These are phyloP conservation scores for Carollia perspicillata DNA, from an alignment of 2,113 vertebrate genomes.

Conservation along the genomic window DNA sequence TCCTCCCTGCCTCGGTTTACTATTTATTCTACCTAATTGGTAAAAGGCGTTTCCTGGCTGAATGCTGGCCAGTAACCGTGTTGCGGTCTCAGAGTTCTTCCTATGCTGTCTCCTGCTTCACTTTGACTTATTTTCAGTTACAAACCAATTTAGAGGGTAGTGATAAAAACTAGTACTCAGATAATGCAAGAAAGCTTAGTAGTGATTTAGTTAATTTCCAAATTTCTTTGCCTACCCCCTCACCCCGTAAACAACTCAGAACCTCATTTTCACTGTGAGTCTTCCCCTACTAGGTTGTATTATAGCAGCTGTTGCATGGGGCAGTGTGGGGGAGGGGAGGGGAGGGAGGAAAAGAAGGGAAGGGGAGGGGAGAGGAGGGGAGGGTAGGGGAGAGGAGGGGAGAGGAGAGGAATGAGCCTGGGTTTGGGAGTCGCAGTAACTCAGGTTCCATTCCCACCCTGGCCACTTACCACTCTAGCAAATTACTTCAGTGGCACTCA, in stretches of 20 bases:
- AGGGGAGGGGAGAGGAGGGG: neutral
- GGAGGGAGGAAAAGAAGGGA: neutral
- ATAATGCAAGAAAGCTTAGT: neutral
- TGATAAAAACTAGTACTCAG: slow-evolving; percentile 25
- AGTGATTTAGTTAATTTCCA: slow-evolving; percentile 19
- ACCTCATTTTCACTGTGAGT: neutral
- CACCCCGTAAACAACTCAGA: neutral
- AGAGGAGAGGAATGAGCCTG: neutral
- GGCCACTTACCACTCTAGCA: neutral
- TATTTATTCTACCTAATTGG: no score
- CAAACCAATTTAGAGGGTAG: neutral
- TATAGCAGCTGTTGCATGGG: neutral
- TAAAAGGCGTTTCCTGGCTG: no score
- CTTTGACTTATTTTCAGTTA: slow-evolving; percentile 34
- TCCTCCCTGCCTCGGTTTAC: no score
- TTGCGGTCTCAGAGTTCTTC: no score
- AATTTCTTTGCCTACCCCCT: neutral
- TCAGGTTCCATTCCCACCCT: neutral
- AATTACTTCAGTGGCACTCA: neutral
- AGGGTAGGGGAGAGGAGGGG: no score
- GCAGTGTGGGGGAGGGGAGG: neutral
- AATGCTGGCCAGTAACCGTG: no score
- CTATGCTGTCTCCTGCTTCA: no score
- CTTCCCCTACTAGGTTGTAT: neutral
- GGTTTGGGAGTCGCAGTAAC: neutral